Evolutionary conservation across 2,113 vertebrate genomes (phyloP), one percentile per base, ranked within the genome.

Genomic region (Cavia porcellus): DNA sequence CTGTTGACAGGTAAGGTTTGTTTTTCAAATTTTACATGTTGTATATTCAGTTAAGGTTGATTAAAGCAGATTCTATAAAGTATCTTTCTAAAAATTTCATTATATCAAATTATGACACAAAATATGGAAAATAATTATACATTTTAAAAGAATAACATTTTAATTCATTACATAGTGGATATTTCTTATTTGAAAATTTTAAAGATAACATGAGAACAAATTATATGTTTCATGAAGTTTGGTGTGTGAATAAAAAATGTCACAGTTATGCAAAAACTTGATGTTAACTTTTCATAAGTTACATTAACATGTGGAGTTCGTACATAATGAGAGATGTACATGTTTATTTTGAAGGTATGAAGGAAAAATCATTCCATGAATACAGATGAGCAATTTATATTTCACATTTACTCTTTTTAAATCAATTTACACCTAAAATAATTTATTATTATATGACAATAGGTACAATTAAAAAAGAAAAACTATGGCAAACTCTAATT

Each of bases 301-400:
- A 90, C 22, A 94, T 70, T 86, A 92, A 15, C 84, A 88, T 61
- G 35, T 35, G 35, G 38, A 90, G 35, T 62, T 57, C 57, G 35
- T 85, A 17, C 85, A 84, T 15, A 90, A 66, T 38, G 66, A 85
- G 14, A 91, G 8, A 24, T 57, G 28, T 62, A 2, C 20, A 57
- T 93, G 79, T 75, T 81, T 85, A 95, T 74, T 90, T 85, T 55
- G 80, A 93, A 32, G 13, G 8, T 55, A 19, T 84, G 50, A 74
- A 30, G 32, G 17, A 61, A 91, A n/a, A 59, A 83, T 28, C 10
- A 59, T 61, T 91, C 28, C 86, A 7, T 45, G 32, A 95, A 61
- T 24, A 62, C 15, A 17, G 74, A 17, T 62, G 52, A 81, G 11
- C 1, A 57, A 68, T 61, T 52, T 52, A 90, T 72, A 68, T 84